Evolutionary conservation across 2,113 vertebrate species (phyloP), one percentile per base, ranked within the genome.

Genomic region (Scortum barcoo): DNA sequence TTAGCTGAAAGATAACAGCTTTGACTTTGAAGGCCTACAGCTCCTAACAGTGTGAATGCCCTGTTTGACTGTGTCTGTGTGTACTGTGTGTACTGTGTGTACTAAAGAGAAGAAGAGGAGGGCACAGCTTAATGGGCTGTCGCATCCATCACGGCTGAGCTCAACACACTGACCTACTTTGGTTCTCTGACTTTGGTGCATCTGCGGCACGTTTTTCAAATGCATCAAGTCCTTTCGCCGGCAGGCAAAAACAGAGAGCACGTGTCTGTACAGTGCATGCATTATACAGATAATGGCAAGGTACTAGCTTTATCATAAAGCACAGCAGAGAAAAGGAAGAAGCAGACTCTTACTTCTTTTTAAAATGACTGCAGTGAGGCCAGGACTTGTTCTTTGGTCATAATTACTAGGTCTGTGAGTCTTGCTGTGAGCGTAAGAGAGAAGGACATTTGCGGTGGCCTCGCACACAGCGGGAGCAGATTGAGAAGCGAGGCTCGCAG

Each of bases 131-230:
- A 76, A 82, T 79, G 77, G 61, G 68, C 75, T 86, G 86, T 86
- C 86, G 72, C 78, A 81, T 87, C 89, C 71, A 72, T 90, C 87
- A 33, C 81, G 61, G 78, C 91, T 90, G 82, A 70, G 81, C 86
- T 89, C 89, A 88, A 87, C 91, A 92, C 90, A 92, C 91, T 92
- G 91, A 92, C 92, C 91, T 89, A 92, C 80, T 93, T 93, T 72
- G 16, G 65, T 73, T 88, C 73, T 22, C 38, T 82, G 72, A 86
- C 85, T 88, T 78, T 86, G 84, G 58, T 81, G 87, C 90, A 87
- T 91, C 83, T 81, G 81, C 63, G 3, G 77, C 83, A 76, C 36
- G 70, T 51, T 75, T 86, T 85, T 77, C 38, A 82, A 80, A 83
- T 60, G 69, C 81, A 81, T 65, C 79, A 62, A 71, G 65, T 24